These are phyloP conservation scores for Oreochromis aureus DNA, from an alignment of 2,113 vertebrate species.

Conservation along the genomic window DNA sequence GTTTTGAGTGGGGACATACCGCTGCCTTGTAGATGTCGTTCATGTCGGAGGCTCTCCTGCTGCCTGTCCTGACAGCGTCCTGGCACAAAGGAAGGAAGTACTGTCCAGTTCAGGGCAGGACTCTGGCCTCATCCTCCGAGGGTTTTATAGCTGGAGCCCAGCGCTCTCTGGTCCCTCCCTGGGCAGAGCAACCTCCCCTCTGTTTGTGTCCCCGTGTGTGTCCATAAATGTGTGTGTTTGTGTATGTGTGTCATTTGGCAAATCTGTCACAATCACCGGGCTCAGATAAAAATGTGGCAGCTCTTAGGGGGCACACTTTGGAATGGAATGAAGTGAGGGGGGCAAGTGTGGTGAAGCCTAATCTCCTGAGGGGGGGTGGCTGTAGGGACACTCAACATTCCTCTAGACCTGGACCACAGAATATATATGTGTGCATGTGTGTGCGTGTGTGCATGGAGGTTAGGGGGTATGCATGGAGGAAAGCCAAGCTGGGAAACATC, in stretches of 20 bases:
- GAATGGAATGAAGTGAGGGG: constrained; percentile 56
- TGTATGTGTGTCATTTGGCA: constrained; percentile 60
- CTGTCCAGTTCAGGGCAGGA: constrained; percentile 61
- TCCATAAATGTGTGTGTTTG: constrained; percentile 44
- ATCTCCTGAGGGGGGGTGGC: constrained; percentile 44
- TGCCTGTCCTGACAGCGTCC: constrained; percentile 49
- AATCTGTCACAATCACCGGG: constrained; percentile 70
- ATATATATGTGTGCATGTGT: not conserved
- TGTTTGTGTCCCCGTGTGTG: constrained; percentile 13
- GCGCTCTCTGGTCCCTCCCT: constrained; percentile 51
- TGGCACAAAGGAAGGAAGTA: constrained; percentile 48
- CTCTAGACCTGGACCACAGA: constrained; percentile 31
- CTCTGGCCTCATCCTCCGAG: constrained; percentile 44
- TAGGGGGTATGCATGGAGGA: not conserved
- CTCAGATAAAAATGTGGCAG: constrained; percentile 71
- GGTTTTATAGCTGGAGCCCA: constrained; percentile 61
- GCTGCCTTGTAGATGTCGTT: constrained; percentile 76
- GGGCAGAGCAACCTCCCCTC: constrained; percentile 30
- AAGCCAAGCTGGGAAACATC: not conserved
- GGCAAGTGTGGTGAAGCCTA: constrained; percentile 32
- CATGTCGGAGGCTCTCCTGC: constrained; percentile 59
- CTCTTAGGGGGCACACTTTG: constrained; percentile 66
- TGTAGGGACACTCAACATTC: constrained; percentile 69
- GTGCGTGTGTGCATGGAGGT: not conserved
- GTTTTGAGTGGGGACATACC: constrained; percentile 48